phyloP scores from a whole-genome alignment of 2,888 invertebrate species.

The Acanthosepion esculentum region DNA sequence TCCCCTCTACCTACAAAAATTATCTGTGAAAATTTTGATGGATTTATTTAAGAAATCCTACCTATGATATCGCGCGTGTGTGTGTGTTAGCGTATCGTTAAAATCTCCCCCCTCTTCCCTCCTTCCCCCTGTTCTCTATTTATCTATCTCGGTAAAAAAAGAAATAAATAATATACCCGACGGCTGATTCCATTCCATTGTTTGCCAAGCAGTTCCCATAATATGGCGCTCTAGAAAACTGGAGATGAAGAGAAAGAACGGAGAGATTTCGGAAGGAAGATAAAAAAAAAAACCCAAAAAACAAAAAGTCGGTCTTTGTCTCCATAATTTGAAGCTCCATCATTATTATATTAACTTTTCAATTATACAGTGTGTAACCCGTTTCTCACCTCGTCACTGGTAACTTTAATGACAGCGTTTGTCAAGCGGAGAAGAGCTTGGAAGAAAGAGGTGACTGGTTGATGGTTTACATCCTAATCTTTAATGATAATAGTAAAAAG shows the following conservation, averaged over 20 bases:
- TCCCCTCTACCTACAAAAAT: too few species aligned
- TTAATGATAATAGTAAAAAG: not conserved
- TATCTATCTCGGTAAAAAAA: too few species aligned
- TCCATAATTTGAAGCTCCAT: constrained; percentile 41
- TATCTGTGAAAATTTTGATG: too few species aligned
- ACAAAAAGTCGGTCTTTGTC: constrained; percentile 42
- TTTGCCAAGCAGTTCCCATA: too few species aligned
- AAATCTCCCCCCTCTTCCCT: too few species aligned
- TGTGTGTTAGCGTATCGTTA: too few species aligned
- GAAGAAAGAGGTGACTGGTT: not conserved
- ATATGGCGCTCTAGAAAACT: not conserved
- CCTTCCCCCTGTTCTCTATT: too few species aligned
- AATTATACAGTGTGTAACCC: not conserved
- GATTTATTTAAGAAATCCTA: too few species aligned
- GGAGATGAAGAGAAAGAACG: too few species aligned
- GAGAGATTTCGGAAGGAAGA: not conserved
- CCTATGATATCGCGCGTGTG: too few species aligned
- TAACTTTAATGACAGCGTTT: not conserved
- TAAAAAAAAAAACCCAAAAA: not conserved
- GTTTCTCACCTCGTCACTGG: not conserved
- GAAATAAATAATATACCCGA: too few species aligned
- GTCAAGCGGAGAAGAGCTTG: not conserved
- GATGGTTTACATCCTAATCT: not conserved
- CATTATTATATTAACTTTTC: not conserved
- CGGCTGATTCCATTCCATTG: too few species aligned